Evolutionary conservation across 2,113 vertebrate genomes (phyloP), one percentile per base, ranked within the genome.

Genomic region (Ranitomeya imitator): DNA sequence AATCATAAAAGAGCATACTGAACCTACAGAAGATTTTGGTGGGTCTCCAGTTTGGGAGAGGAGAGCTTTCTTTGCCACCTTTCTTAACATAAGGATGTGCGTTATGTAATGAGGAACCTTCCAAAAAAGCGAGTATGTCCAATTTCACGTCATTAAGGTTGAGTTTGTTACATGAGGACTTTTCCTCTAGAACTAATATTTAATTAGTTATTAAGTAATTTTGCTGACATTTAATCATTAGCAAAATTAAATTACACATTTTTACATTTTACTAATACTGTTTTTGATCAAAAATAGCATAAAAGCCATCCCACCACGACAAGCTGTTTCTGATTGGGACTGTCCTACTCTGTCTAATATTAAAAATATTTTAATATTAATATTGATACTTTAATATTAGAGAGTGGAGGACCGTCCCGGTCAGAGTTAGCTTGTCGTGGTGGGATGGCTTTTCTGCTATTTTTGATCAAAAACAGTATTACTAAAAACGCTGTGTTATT

Each of bases 51-150:
- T 69, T 51, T 69, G 60, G 83, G 52, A 31, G 65, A 23, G 83
- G 14, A 71, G 83, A 57, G 74, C 67, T 73, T 31, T 11, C 14
- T 85, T 55, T 76, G 26, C 84, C 69, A 76, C 71, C 14, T 76
- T 63, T 60, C 10, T 10, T 77, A 37, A 77, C 19, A 23, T 37
- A 15, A 45, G 14, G 4, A 85, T 61, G 37, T 51, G 59, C 10
- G 13, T 85, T 73, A 57, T 54, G 23, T 45, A 45, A 51, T 74
- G 71, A 37, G 21, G 10, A 51, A 55, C n/a, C 18, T 16, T 85
- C 60, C 54, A 54, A 85, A 76, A 59, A 76, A 45, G 83, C 21
- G 23, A 85, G 26, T 23, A 74, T 18, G 59, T 60, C 16, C 84
- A 61, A 59, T 77, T 45, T 60, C 26, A 26, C 10, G 6, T 85